Conservation (phyloP, 2,113 vertebrate genomes). For the Propithecus coquereli region DNA sequence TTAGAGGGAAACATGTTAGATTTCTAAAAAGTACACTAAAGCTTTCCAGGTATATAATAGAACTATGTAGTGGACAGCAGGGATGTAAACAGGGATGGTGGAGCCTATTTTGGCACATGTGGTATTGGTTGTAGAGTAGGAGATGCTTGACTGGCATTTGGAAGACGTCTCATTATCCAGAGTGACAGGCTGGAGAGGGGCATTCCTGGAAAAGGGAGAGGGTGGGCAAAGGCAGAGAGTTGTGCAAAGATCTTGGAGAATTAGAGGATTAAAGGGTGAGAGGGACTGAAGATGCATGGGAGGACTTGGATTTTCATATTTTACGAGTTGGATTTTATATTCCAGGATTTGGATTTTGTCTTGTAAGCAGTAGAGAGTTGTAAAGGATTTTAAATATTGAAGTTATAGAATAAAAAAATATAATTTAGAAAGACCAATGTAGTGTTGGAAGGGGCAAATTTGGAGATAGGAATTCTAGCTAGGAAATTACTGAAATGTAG, state of each 20-base stretch:
- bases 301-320: not conserved
- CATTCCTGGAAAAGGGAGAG: not conserved
- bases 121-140: not conserved
- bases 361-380: not conserved
- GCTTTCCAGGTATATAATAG: not conserved
- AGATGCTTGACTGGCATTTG: not conserved
- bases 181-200: not conserved
- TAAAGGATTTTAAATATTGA: not conserved
- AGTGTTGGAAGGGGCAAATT: not conserved
- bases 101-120: slow-evolving; percentile 2
- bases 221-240: not conserved
- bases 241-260: not conserved
- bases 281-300: not conserved
- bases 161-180: not conserved
- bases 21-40: not conserved
- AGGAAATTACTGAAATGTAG: not conserved
- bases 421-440: not conserved
- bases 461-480: not conserved
- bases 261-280: not conserved
- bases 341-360: not conserved
- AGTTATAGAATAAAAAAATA: not conserved
- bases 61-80: not conserved
- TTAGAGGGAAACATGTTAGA: not conserved
- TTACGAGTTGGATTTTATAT: not conserved
- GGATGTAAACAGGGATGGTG: not conserved